Conservation (phyloP, 2,113 vertebrate species). For the Tauraco erythrolophus region DNA sequence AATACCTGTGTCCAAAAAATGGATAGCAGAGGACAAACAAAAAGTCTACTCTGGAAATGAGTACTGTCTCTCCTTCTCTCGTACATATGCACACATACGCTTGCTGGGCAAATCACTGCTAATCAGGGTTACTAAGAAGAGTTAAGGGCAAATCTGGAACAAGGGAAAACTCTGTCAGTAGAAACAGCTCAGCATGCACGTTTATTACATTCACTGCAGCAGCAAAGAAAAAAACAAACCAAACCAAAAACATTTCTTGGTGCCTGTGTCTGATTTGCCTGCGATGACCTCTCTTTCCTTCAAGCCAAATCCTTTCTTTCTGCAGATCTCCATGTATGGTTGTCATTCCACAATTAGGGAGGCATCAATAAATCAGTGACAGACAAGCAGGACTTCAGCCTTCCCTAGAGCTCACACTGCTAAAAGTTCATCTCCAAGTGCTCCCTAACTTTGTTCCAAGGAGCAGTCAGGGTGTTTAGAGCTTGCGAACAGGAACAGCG, state of each 20-base stretch:
- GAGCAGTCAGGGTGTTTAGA: background rate
- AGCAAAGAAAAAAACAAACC: background rate
- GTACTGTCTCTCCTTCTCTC: background rate
- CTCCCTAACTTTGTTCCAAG: constrained; percentile 25
- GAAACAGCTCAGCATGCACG: constrained; percentile 20
- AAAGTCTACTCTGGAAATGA: constrained; percentile 53
- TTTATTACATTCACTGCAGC: constrained; percentile 44
- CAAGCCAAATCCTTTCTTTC: constrained; percentile 44
- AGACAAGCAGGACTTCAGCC: background rate
- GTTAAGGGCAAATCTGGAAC: constrained; percentile 54
- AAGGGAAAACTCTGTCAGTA: constrained; percentile 38
- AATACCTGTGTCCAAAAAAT: constrained; percentile 3
- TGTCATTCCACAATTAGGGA: constrained; percentile 49
- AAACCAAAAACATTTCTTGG: constrained; percentile 19
- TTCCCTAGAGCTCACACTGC: background rate
- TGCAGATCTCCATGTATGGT: constrained; percentile 54
- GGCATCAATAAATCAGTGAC: constrained; percentile 48
- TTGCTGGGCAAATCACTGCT: constrained; percentile 6
- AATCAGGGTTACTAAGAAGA: constrained; percentile 25
- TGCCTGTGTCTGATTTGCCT: constrained; percentile 57
- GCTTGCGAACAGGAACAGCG: background rate
- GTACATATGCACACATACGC: background rate
- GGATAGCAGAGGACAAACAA: constrained; percentile 58
- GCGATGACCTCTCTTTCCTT: constrained; percentile 51
- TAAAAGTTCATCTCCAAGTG: constrained; percentile 41